Conservation (phyloP, 2,888 invertebrate species). For the Leptarthrus brevirostris region DNA sequence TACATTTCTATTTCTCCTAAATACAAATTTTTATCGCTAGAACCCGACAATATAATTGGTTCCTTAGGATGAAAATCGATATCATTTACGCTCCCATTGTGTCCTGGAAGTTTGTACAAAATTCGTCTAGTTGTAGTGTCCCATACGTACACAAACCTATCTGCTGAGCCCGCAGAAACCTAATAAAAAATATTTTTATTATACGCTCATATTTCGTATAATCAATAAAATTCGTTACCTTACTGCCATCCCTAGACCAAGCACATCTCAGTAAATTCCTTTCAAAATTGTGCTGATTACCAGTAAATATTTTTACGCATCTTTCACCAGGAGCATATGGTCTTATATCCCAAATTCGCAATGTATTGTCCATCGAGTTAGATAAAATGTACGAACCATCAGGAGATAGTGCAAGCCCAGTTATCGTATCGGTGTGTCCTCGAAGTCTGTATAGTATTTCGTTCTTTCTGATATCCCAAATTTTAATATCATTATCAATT, state of each 20-base stretch:
- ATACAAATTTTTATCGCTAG: conserved; percentile 95
- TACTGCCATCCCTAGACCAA: conserved; percentile 94
- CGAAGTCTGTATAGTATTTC: conserved; percentile 84
- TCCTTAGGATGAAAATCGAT: conserved; percentile 95
- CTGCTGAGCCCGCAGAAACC: conserved; percentile 86
- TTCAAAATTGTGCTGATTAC: conserved; percentile 98
- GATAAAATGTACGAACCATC: conserved; percentile 87
- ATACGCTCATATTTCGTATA: neutral
- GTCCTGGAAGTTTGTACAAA: conserved; percentile 96
- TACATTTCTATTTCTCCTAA: conserved; percentile 89
- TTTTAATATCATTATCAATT: conserved; percentile 96
- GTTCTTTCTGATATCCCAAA: conserved; percentile 96
- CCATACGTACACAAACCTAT: conserved; percentile 97
- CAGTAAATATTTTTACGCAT: conserved; percentile 90
- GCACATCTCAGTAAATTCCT: conserved; percentile 93
- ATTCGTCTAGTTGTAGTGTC: conserved; percentile 89
- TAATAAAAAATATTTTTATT: conserved; percentile 64
- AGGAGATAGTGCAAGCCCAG: conserved; percentile 85
- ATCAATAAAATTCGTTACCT: conserved; percentile 69
- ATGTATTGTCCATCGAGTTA: conserved; percentile 96
- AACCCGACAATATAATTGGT: conserved; percentile 91
- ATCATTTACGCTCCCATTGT: conserved; percentile 97
- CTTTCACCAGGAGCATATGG: conserved; percentile 94
- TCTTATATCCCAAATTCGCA: conserved; percentile 96
- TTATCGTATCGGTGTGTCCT: conserved; percentile 96